These are phyloP conservation scores for Entosphenus tridentatus DNA, from an alignment of 2,113 vertebrate species.

Conservation along the genomic window DNA sequence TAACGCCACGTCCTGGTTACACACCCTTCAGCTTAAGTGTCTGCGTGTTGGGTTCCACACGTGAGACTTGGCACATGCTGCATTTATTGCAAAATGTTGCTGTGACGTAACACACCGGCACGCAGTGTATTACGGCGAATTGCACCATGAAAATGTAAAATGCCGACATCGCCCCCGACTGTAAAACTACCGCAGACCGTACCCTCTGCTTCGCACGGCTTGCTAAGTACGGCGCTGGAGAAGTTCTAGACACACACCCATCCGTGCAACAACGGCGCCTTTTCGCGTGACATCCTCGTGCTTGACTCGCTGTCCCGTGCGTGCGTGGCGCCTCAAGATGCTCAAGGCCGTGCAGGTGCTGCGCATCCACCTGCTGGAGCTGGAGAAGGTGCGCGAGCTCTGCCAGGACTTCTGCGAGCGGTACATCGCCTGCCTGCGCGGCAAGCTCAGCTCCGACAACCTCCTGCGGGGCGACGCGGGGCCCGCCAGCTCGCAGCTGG, in stretches of 20 bases:
- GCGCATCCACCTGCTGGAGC: constrained; percentile 81
- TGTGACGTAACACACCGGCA: no score
- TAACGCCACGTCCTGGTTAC: no score
- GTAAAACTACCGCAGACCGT: constrained; percentile 29
- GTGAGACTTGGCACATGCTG: no score
- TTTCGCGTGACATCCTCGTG: background rate
- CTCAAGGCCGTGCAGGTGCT: constrained; percentile 95
- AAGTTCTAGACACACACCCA: constrained; percentile 15
- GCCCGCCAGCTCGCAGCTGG: constrained; percentile 53
- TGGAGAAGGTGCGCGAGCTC: constrained; percentile 95
- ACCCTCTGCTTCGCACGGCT: constrained; percentile 33
- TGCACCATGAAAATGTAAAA: no score
- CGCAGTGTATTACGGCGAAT: no score
- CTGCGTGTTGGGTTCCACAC: no score
- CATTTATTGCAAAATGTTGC: no score
- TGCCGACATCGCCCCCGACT: constrained; percentile 7
- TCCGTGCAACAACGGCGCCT: background rate
- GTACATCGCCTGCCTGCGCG: constrained; percentile 98
- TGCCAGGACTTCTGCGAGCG: constrained; percentile 98
- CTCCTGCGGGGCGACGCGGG: constrained; percentile 88
- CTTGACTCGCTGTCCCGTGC: background rate
- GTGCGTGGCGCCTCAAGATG: constrained; percentile 38
- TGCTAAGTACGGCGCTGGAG: constrained; percentile 23
- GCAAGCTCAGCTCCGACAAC: constrained; percentile 99
- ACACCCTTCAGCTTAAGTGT: no score